These are phyloP conservation scores for Drosophila miranda DNA, from an alignment of 1,140 invertebrate species.

Conservation along the genomic window DNA sequence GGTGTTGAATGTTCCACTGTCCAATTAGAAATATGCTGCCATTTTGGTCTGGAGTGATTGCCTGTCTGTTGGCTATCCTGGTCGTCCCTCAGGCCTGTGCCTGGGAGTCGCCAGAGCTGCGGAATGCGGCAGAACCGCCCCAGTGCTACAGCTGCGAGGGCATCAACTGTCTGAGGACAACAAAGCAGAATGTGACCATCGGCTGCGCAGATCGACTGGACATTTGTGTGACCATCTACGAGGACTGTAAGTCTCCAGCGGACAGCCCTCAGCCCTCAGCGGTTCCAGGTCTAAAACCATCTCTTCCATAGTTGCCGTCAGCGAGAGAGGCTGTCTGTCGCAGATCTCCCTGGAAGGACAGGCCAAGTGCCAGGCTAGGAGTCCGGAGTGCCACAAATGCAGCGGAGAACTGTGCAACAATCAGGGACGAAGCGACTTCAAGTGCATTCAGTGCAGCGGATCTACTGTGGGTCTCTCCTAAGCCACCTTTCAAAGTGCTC, in stretches of 20 bases:
- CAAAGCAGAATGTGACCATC: slow-evolving; percentile 40
- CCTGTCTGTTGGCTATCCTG: slow-evolving; percentile 9
- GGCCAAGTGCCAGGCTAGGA: slow-evolving; percentile 38
- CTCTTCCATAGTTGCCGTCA: slow-evolving; percentile 53
- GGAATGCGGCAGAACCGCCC: slow-evolving; percentile 22
- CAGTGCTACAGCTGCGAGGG: slow-evolving; percentile 70
- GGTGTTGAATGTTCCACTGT: slow-evolving; percentile 9
- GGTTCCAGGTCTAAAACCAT: neutral
- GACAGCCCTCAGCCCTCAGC: neutral
- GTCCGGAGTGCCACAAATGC: slow-evolving; percentile 63
- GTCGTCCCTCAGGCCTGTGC: slow-evolving; percentile 5
- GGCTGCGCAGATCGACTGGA: slow-evolving; percentile 64
- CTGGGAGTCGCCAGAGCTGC: neutral
- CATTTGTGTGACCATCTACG: slow-evolving; percentile 70
- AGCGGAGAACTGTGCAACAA: slow-evolving; percentile 67
- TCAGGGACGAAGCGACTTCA: slow-evolving; percentile 61
- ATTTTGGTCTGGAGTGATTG: neutral
- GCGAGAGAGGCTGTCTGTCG: slow-evolving; percentile 61
- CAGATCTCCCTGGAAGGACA: slow-evolving; percentile 42
- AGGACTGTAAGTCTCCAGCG: slow-evolving; percentile 55
- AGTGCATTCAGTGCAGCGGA: slow-evolving; percentile 67
- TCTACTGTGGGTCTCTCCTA: slow-evolving; percentile 40
- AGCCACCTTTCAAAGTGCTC: neutral
- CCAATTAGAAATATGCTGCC: slow-evolving; percentile 15
- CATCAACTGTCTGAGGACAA: slow-evolving; percentile 65